Conservation (phyloP, 2,113 vertebrate species). For the Corvus cornix region DNA sequence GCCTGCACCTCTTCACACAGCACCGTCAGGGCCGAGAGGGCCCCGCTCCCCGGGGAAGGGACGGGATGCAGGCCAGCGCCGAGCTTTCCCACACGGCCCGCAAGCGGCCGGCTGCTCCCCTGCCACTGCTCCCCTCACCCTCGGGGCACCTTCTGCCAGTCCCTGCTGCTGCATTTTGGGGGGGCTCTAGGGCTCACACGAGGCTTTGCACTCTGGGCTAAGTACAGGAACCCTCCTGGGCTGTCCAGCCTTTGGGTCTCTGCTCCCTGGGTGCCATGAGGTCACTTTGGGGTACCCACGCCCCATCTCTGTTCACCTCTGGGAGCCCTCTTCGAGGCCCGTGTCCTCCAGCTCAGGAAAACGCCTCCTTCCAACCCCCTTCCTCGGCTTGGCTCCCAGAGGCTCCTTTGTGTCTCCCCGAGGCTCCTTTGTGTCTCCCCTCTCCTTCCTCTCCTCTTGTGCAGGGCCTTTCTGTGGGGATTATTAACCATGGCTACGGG, state of each 20-base stretch:
- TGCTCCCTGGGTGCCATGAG: not conserved
- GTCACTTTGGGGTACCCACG: not conserved
- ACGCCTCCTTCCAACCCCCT: not conserved
- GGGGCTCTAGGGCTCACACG: not conserved
- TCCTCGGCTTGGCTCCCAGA: not conserved
- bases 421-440: not conserved
- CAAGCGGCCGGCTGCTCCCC: not conserved
- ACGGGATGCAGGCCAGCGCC: accelerated
- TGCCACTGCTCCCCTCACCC: not conserved
- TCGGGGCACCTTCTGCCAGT: not conserved
- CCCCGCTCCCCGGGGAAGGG: not conserved
- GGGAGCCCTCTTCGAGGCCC: accelerated
- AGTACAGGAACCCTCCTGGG: not conserved
- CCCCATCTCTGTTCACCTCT: accelerated
- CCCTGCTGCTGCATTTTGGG: not conserved
- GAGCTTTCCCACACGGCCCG: accelerated
- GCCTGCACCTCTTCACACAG: constrained; percentile 22
- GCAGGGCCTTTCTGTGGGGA: constrained; percentile 19
- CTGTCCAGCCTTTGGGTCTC: not conserved
- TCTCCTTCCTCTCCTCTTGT: not conserved
- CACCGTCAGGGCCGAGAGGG: not conserved
- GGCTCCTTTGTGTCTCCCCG: not conserved
- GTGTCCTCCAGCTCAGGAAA: not conserved
- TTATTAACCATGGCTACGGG: constrained; percentile 65
- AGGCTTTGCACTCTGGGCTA: accelerated